Conservation (phyloP, 2,113 vertebrate species). For the Oreochromis aureus region DNA sequence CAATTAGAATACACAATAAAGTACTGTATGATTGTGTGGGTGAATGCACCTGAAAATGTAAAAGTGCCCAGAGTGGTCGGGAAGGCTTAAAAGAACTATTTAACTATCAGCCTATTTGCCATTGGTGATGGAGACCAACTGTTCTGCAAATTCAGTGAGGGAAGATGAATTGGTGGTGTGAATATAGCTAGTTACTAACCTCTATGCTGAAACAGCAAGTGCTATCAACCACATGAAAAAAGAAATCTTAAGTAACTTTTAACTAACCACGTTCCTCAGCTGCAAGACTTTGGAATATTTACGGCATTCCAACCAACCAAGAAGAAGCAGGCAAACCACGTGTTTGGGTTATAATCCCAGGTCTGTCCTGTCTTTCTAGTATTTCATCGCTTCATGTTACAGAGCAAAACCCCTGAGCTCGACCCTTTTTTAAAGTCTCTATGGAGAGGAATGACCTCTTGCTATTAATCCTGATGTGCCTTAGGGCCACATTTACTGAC, state of each 20-base stretch:
- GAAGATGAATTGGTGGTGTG: not conserved
- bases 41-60: accelerated
- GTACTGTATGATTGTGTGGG: not conserved
- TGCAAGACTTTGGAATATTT: not conserved
- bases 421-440: not conserved
- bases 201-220: accelerated
- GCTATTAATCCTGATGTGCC: not conserved
- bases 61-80: not conserved
- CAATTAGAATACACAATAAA: not conserved
- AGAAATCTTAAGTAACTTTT: accelerated
- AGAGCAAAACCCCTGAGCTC: accelerated
- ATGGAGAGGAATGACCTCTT: accelerated
- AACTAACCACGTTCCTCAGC: not conserved
- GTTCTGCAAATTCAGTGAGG: not conserved
- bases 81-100: not conserved
- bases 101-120: not conserved
- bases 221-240: not conserved
- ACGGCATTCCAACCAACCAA: not conserved
- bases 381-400: not conserved
- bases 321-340: not conserved
- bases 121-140: not conserved
- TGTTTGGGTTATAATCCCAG: not conserved
- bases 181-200: not conserved
- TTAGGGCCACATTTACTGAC: not conserved
- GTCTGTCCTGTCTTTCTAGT: not conserved